Evolutionary conservation across 2,797 vertebrate genomes (phyloP).

Genomic region (Notolabrus celidotus): DNA sequence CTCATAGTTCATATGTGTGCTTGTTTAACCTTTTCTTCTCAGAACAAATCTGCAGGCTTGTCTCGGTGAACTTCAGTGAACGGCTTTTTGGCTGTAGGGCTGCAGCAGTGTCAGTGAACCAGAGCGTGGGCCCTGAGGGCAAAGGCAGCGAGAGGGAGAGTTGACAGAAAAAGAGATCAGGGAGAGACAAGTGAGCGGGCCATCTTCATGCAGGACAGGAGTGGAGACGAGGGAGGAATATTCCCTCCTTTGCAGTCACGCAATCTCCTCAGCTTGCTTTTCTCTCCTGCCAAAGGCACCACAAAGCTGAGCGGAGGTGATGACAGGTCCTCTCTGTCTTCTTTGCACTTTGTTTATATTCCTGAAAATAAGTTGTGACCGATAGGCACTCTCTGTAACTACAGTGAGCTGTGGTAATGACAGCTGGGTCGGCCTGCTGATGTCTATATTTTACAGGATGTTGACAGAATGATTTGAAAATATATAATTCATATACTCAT

Average conservation of each 20-base stretch:
- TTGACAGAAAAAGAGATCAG: constrained; percentile 66
- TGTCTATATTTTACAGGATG: constrained; percentile 17
- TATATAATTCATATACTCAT: not conserved
- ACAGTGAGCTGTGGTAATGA: constrained; percentile 5
- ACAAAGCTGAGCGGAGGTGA: constrained; percentile 68
- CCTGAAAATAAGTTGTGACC: constrained; percentile 47
- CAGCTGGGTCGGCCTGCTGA: constrained; percentile 12
- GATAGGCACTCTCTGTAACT: constrained; percentile 27
- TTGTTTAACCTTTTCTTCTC: constrained; percentile 55
- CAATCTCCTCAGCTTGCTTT: constrained; percentile 71
- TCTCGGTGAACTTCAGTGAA: constrained; percentile 57
- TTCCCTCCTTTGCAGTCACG: constrained; percentile 79
- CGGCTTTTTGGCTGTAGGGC: constrained; percentile 59
- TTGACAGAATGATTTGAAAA: constrained; percentile 18
- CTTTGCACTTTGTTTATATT: constrained; percentile 67
- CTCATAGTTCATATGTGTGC: constrained; percentile 45
- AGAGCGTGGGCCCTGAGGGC: constrained; percentile 69
- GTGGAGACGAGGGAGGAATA: constrained; percentile 62
- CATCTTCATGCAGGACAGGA: constrained; percentile 57
- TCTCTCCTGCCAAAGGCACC: constrained; percentile 68
- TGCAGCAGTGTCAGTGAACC: constrained; percentile 70
- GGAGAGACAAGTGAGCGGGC: constrained; percentile 75
- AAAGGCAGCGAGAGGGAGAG: constrained; percentile 76
- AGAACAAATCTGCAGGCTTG: constrained; percentile 53
- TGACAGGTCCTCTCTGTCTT: constrained; percentile 74